Percentiles rank a stretch among this genome's conserved stretches.
phyloP scores from a whole-genome alignment of 2,113 vertebrate species.

The Myanophis thanlyinensis region DNA sequence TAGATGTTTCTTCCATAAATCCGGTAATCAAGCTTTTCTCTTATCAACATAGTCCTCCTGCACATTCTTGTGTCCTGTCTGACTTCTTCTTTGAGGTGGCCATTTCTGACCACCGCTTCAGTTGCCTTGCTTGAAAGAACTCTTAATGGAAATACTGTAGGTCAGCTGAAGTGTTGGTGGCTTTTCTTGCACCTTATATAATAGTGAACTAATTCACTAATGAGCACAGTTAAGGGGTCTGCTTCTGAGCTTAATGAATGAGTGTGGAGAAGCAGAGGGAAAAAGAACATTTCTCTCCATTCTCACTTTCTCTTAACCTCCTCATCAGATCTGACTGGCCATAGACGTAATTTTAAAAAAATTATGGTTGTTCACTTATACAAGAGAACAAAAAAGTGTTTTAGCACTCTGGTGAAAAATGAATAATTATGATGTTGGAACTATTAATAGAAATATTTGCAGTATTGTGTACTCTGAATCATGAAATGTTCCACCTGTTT shows the following conservation, averaged over 20 bases:
- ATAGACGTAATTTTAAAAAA: neutral
- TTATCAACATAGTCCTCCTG: too few relatives aligned
- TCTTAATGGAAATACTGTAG: neutral
- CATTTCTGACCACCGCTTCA: too few relatives aligned
- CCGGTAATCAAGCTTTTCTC: too few relatives aligned
- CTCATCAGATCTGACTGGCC: neutral
- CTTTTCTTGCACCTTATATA: neutral
- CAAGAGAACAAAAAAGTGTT: constrained; percentile 48
- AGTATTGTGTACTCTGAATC: constrained; percentile 28
- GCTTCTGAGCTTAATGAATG: neutral
- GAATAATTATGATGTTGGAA: constrained; percentile 52
- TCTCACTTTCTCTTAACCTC: neutral
- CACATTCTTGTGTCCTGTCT: too few relatives aligned
- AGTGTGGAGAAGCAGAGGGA: neutral
- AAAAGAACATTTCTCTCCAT: neutral
- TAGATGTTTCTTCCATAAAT: too few relatives aligned
- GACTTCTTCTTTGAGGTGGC: too few relatives aligned
- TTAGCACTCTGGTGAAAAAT: constrained; percentile 37
- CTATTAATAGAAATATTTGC: constrained; percentile 51
- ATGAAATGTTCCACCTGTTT: constrained; percentile 54
- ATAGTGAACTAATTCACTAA: neutral
- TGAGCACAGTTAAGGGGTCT: neutral
- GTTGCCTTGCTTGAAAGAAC: too few relatives aligned
- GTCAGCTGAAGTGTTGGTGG: neutral
- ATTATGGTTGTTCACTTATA: constrained; percentile 35